Base-by-base conservation (phyloP, 2,888 invertebrate genomes). In the Formica aserva region DNA sequence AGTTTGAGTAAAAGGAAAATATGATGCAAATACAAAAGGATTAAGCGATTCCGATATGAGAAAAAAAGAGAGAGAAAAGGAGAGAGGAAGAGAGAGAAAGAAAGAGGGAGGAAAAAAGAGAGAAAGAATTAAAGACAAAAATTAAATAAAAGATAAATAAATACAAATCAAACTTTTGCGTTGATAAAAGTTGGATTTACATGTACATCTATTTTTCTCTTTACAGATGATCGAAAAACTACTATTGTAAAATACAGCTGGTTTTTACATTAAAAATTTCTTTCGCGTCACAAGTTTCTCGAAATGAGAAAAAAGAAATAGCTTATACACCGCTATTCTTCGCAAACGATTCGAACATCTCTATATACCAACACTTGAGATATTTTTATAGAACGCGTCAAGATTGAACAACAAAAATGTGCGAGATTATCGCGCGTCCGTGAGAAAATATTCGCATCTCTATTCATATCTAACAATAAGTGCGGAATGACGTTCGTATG, bases 391-490 rank as follows among this genome's bases (percentile, higher is more conserved):
- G 29, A 22, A 15, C 6, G 38, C 67, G 11, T 52, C 32, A 60
- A 45, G 71, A 71, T 71, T 45, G 78, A 71, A 18, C 18, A 3
- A 38, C 45, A 69, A 57, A 66, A 71, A 60, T 45, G 57, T 3
- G 26, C 71, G 35, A 26, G 45, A 45, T 78, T 45, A 45, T 78
- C 78, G 60, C 55, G 32, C 55, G 32, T 11, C 63, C 29, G 67
- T 71, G 78, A 71, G 78, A 78, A 60, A 48, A 71, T 48, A 71
- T 78, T 71, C 60, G 45, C 78, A 35, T 22, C 57, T 35, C 71
- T 38, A 32, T 69, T 78, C 71, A 60, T 60, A 60, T 71, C 48
- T 26, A 26, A 26, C 26, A 26, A 26, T 6, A 48, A 71, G 22
- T 57, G 57, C 71, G 57, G 29, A 60, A 48, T 35, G 71, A 78